Percentiles rank a stretch among this genome's conserved stretches.
Conservation (phyloP, 1,140 invertebrate genomes). For the Drosophila suzukii region DNA sequence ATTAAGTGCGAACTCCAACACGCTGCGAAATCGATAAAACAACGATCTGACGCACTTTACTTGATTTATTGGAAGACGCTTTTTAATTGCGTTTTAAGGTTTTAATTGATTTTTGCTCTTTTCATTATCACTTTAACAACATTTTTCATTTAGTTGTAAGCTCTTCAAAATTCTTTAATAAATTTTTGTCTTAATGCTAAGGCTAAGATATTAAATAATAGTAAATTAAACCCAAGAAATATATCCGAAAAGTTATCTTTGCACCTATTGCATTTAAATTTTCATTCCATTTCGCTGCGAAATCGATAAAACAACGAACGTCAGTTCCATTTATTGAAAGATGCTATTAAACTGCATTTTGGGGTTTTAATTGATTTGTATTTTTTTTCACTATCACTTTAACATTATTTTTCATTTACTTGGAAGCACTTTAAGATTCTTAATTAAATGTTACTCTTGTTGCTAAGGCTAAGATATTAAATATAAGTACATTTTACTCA, state of each 20-base stretch:
- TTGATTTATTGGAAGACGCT: not conserved
- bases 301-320: constrained; percentile 44
- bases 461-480: not conserved
- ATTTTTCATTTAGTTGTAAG: too few species aligned
- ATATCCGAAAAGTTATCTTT: too few species aligned
- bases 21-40: constrained; percentile 45
- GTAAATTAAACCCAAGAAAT: too few species aligned
- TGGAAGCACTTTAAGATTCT: too few species aligned
- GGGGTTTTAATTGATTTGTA: not conserved
- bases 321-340: not conserved
- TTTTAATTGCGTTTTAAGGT: not conserved
- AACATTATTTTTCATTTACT: too few species aligned
- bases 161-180: too few species aligned
- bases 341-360: not conserved
- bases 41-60: not conserved
- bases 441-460: too few species aligned
- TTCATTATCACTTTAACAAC: too few species aligned
- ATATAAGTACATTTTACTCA: too few species aligned
- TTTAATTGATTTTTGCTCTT: not conserved
- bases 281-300: not conserved
- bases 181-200: too few species aligned
- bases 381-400: not conserved
- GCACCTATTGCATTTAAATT: not conserved
- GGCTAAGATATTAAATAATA: not conserved
- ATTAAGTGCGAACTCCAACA: constrained; percentile 58